Conservation (phyloP, 2,888 invertebrate genomes). For the Teleogryllus oceanicus region DNA sequence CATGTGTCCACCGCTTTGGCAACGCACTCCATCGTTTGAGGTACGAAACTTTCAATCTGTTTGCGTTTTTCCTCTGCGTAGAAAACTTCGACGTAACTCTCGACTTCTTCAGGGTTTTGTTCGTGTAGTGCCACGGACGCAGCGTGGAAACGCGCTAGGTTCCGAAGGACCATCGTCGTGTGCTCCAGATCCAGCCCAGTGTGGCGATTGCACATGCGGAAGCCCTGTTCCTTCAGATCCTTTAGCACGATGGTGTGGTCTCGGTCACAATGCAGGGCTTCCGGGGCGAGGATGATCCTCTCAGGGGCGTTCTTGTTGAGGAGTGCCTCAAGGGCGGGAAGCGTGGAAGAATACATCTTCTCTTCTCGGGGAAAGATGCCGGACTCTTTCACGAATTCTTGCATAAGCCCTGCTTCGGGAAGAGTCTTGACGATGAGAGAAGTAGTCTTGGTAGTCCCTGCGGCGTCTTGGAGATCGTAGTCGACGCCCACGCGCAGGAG, state of each 20-base stretch:
- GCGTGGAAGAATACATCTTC: conserved; percentile 5
- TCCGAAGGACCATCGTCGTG: conserved; percentile 22
- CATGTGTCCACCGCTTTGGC: conserved; percentile 28
- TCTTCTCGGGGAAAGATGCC: conserved; percentile 22
- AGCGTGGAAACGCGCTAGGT: conserved; percentile 32
- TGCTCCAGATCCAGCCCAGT: conserved; percentile 29
- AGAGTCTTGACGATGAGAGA: conserved; percentile 33
- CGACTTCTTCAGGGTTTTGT: conserved; percentile 25
- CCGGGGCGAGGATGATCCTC: neutral
- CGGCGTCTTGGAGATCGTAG: neutral
- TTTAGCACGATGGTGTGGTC: conserved; percentile 27
- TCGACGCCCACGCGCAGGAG: conserved; percentile 25
- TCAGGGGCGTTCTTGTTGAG: neutral
- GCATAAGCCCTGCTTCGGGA: conserved; percentile 19
- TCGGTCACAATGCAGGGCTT: neutral
- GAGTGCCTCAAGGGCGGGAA: neutral
- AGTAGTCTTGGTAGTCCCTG: neutral
- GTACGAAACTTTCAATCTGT: neutral
- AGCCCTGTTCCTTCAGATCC: conserved; percentile 29
- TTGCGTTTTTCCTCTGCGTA: conserved; percentile 24
- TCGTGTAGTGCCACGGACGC: conserved; percentile 28
- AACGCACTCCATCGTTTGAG: neutral
- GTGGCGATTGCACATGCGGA: conserved; percentile 31
- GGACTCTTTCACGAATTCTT: neutral
- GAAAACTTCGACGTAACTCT: conserved; percentile 25